Evolutionary conservation across 2,797 vertebrate species (phyloP).

Genomic region (Falco columbarius): DNA sequence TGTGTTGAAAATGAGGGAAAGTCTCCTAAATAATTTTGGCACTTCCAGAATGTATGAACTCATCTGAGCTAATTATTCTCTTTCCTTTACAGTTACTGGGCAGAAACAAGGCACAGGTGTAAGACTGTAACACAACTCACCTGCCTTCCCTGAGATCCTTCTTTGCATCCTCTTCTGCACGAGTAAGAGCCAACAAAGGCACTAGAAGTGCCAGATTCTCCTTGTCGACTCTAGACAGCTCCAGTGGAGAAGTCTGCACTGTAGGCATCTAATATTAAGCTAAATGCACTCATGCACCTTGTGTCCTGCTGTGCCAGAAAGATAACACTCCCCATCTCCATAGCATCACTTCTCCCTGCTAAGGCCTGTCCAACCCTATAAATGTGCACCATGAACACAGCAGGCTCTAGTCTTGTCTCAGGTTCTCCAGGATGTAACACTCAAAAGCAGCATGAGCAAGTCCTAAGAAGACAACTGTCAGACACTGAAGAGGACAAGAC

Average conservation of each 20-base stretch:
- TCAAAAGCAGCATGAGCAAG: not conserved
- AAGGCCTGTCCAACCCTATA: not conserved
- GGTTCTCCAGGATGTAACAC: not conserved
- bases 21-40: not conserved
- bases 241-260: not conserved
- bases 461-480: not conserved
- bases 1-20: not conserved
- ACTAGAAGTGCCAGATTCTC: not conserved
- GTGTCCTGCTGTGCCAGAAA: not conserved
- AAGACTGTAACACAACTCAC: not conserved
- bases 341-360: not conserved
- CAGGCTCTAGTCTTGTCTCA: not conserved
- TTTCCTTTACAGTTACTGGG: not conserved
- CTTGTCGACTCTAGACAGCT: not conserved
- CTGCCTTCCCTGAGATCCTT: not conserved
- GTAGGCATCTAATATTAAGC: not conserved
- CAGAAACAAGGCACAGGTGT: not conserved
- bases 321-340: not conserved
- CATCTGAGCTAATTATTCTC: not conserved
- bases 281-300: not conserved
- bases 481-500: not conserved
- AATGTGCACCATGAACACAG: not conserved
- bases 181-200: not conserved
- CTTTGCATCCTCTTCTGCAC: not conserved
- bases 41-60: not conserved